Percentiles rank a stretch among this genome's conserved stretches.
These are phyloP conservation scores for Naso thynnoides DNA, from an alignment of 2,797 vertebrate genomes.

Conservation along the genomic window DNA sequence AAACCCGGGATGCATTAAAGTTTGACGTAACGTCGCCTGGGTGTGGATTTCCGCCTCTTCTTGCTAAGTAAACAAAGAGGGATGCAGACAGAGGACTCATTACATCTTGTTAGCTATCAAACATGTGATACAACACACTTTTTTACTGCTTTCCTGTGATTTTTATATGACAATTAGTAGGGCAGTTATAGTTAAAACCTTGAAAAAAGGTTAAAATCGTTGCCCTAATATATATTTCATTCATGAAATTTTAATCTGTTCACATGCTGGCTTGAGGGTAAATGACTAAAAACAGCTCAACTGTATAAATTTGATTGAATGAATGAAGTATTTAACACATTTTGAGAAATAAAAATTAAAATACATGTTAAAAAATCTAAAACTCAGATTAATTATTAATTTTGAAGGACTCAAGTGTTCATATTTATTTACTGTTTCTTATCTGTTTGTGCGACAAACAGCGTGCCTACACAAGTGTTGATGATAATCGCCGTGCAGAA, in stretches of 20 bases:
- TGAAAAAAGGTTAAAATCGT: neutral
- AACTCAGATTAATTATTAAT: slow-evolving; percentile 12
- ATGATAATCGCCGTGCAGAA: neutral
- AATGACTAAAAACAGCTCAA: neutral
- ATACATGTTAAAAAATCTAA: too few relatives aligned
- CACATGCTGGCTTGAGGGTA: neutral
- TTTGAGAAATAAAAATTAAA: neutral
- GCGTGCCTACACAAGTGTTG: too few relatives aligned
- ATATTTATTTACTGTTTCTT: neutral
- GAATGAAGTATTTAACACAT: too few relatives aligned
- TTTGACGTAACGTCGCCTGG: slow-evolving; percentile 4
- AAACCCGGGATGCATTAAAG: slow-evolving; percentile 54
- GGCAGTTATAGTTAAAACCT: neutral
- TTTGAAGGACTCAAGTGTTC: neutral
- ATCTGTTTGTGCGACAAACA: too few relatives aligned
- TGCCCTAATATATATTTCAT: neutral
- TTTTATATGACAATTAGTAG: neutral
- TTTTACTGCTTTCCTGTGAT: neutral
- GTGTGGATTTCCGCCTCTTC: slow-evolving; percentile 57
- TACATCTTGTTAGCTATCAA: slow-evolving; percentile 27
- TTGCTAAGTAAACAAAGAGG: slow-evolving; percentile 57
- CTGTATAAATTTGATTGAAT: neutral
- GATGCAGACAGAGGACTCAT: slow-evolving; percentile 46
- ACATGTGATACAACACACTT: neutral
- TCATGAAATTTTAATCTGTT: neutral